Evolutionary conservation across 1,140 invertebrate species (phyloP).

Genomic region (Heliconius hermathena): DNA sequence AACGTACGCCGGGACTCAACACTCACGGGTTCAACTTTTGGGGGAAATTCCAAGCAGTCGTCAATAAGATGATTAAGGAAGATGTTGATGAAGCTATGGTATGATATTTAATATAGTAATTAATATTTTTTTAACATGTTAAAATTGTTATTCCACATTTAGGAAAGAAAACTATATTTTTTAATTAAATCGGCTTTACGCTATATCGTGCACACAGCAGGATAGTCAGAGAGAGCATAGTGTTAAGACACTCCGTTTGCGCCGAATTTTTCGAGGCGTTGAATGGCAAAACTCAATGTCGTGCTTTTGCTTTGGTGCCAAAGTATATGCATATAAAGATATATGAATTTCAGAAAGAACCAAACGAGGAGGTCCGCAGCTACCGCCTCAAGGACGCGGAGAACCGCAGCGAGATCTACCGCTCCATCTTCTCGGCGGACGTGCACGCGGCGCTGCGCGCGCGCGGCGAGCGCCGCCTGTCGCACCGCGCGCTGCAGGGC

Average conservation of each 20-base stretch:
- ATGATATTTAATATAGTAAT: constrained; percentile 19
- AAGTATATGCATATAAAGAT: neutral
- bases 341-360: constrained; percentile 71
- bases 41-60: constrained; percentile 92
- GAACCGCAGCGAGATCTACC: constrained; percentile 91
- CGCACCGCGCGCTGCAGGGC: constrained; percentile 95
- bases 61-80: constrained; percentile 87
- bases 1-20: constrained; percentile 95
- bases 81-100: constrained; percentile 85
- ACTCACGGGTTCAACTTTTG: constrained; percentile 95
- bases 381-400: constrained; percentile 88
- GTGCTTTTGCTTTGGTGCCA: no score
- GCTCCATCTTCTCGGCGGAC: constrained; percentile 92
- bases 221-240: no score
- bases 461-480: constrained; percentile 93
- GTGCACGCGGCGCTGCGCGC: constrained; percentile 91
- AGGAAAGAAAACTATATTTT: no score
- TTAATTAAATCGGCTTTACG: no score
- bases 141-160: no score
- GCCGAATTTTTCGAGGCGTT: no score
- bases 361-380: constrained; percentile 83
- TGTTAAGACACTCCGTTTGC: no score
- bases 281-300: no score
- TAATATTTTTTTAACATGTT: neutral
- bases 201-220: no score